Evolutionary conservation across 2,888 invertebrate genomes (phyloP), one percentile per base, ranked within the genome.

Genomic region (Sclerodermus sp.): DNA sequence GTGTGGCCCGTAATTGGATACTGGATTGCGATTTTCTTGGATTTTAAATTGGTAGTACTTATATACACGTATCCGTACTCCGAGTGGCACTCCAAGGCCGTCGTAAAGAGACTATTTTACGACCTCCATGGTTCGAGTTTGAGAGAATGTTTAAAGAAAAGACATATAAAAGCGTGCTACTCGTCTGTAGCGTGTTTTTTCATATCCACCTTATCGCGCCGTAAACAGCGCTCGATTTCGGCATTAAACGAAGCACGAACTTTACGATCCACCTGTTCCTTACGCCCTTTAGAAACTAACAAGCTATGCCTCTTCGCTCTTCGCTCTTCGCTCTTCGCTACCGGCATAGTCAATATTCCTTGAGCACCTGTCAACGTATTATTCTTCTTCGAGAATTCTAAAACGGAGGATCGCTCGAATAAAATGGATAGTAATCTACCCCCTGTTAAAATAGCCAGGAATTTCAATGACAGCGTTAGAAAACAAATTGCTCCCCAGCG

Each of bases 201-300:
- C 54, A 49, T 44, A 30, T 34, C 18, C 51, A 31, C 41, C 47
- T 53, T 46, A 53, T 51, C 47, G 45, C 46, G 41, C 41, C 47
- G 43, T 50, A 52, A 58, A 40, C 29, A 16, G 17, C 36, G 34
- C 13, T 17, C 18, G 45, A 47, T 43, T 46, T 32, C 32, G 32
- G 39, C 47, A 45, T 52, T 50, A 58, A 49, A 41, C 42, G 15
- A 46, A 44, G 44, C 37, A 41, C 41, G 37, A 51, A 53, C 37
- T 58, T 58, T 58, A 59, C 59, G 58, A 59, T 56, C 56, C 53
- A 58, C 56, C 51, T 59, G 58, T 59, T 56, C 30, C 49, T 36
- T 45, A 39, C 37, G 34, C 29, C 13, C 16, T 37, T 15, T 12
- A 29, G 16, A 14, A 16, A 38, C 38, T 38, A 38, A 38, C 38